Evolutionary conservation across 2,888 invertebrate genomes (phyloP).

Genomic region (Hypomecis punctinalis): DNA sequence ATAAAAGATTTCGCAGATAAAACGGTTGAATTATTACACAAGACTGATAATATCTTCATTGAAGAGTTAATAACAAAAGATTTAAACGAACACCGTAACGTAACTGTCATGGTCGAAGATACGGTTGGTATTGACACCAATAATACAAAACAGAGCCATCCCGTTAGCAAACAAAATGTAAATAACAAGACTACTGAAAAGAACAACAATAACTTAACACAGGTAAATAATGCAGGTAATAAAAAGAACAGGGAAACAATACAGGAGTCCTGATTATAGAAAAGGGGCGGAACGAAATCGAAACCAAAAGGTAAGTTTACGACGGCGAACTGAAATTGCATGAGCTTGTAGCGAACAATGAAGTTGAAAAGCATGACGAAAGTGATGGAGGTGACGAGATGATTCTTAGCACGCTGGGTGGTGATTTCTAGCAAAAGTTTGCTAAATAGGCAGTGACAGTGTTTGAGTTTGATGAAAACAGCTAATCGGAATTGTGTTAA

Average conservation of each 20-base stretch:
- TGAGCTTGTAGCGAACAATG: slow-evolving; percentile 22
- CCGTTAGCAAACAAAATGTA: slow-evolving; percentile 39
- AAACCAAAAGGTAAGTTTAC: slow-evolving; percentile 36
- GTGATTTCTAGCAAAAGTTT: slow-evolving; percentile 17
- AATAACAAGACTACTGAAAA: slow-evolving; percentile 25
- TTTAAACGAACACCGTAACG: slow-evolving; percentile 11
- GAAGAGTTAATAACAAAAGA: slow-evolving; percentile 14
- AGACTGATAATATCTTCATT: slow-evolving; percentile 8
- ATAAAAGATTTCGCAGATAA: neutral
- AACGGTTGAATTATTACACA: neutral
- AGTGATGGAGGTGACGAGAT: slow-evolving; percentile 30
- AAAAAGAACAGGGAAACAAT: slow-evolving; percentile 29
- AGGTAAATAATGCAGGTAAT: slow-evolving; percentile 20
- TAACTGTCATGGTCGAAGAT: slow-evolving; percentile 15
- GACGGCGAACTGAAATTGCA: slow-evolving; percentile 45
- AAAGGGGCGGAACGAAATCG: slow-evolving; percentile 42
- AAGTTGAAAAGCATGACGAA: slow-evolving; percentile 46
- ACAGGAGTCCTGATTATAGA: slow-evolving; percentile 35
- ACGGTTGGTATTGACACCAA: slow-evolving; percentile 22
- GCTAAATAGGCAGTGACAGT: slow-evolving; percentile 12
- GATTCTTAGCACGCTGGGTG: slow-evolving; percentile 25
- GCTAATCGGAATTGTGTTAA: neutral
- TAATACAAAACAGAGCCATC: slow-evolving; percentile 41
- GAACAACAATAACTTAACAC: slow-evolving; percentile 10
- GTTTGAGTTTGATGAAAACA: neutral